Percentiles rank a stretch among this genome's conserved stretches.
Conservation (phyloP, 2,888 invertebrate species). For the Antitype chi region DNA sequence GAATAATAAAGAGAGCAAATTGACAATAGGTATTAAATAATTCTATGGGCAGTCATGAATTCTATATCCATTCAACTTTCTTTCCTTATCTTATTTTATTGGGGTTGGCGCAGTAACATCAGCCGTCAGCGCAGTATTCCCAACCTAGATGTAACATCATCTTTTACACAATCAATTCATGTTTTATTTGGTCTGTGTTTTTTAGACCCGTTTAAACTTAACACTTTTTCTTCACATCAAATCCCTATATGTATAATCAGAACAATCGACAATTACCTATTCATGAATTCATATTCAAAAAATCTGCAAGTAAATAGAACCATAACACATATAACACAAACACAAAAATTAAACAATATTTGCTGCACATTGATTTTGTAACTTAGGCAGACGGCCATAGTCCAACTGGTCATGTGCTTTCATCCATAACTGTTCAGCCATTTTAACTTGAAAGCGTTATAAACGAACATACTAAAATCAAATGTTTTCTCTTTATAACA, state of each 20-base stretch:
- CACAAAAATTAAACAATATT: too few relatives aligned
- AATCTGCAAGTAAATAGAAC: background rate
- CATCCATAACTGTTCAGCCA: too few relatives aligned
- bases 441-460: too few relatives aligned
- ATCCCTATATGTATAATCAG: too few relatives aligned
- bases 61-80: background rate
- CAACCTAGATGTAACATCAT: background rate
- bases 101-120: background rate
- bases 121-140: background rate
- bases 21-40: slow-evolving; percentile 25
- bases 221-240: background rate
- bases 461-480: too few relatives aligned
- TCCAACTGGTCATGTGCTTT: too few relatives aligned
- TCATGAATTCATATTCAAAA: background rate
- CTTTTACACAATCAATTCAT: background rate
- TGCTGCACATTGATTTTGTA: too few relatives aligned
- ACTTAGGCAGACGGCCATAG: too few relatives aligned
- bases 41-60: slow-evolving; percentile 18
- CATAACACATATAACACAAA: too few relatives aligned
- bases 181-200: background rate
- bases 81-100: slow-evolving; percentile 9
- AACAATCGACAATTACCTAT: background rate
- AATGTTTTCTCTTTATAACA: too few relatives aligned
- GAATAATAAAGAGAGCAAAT: slow-evolving; percentile 23
- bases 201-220: background rate